Base-by-base conservation (phyloP, 2,113 vertebrate genomes). In the Daubentonia madagascariensis region DNA sequence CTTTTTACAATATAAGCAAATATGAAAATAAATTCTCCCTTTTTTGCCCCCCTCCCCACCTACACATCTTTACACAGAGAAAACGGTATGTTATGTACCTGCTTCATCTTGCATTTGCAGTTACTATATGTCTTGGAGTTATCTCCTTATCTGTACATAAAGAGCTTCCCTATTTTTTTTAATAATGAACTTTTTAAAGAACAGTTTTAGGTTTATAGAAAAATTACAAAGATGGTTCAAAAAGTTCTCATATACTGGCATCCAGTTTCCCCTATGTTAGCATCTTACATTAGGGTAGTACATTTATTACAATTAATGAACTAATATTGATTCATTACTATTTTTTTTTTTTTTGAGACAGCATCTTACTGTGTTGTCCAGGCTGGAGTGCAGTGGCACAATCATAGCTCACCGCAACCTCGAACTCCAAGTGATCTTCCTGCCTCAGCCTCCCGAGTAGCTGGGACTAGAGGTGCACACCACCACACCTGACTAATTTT, bases 71-170 rank as follows among this genome's bases (percentile, higher is more conserved):
- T 22, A 23, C 11, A 9, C 67, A 32, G 25, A 25, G 7, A 16
- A 10, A 11, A 35, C 32, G 17, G 50, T 32, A 1, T 16, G 7
- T 18, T 3, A 0, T 22, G 9, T 65, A 25, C 32, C 57, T 17
- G 32, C 72, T 37, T 48, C 35, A 0, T 23, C 32, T 11, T 14
- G 61, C 25, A 45, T 11, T 7, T 18, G 14, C 22, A 2, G 40
- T 2, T 23, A 9, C 50, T 9, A 0, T 37, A 7, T 1, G 16
- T 35, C 30, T 35, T 25, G 30, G 75, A 54, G 25, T 37, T 40
- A 16, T 32, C 43, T 32, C 25, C n/a, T 28, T 3, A 8, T 30
- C 59, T 23, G 4, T 32, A 43, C 61, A 35, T 13, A 32, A 52
- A 86, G 22, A 40, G n/a, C n/a, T 16, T 35, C 28, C 30, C 50